Base-by-base conservation (phyloP, 2,888 invertebrate genomes). In the Drosophila neotestacea region DNA sequence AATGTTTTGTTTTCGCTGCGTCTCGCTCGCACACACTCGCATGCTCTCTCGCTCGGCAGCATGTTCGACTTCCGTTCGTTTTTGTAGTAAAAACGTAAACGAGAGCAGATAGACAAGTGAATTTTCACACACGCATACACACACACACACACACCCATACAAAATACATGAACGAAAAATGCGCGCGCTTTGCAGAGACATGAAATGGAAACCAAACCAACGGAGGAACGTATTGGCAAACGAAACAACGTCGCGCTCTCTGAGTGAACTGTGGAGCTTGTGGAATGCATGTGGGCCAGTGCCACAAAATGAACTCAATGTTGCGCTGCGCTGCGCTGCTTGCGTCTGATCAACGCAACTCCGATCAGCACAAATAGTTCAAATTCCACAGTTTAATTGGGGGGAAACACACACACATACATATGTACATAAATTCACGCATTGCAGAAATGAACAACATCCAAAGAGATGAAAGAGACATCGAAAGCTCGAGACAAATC, bases 1-100 rank as follows among this genome's bases (percentile, higher is more conserved):
- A 81, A 85, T 85, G 86, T 87, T 87, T 87, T 89, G 87, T 89
- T 87, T 89, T 89, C 85, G 76, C 72, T 85, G 72, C 70, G 61
- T 88, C 84, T 48, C 70, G 68, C 74, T 86, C 70, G 70, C 77
- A 72, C 85, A 32, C 47, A 34, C 30, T 22, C 32, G 10, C 34
- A 6, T 30, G 13, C 70, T 4, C 38, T 63, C 79, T 60, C 56
- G 77, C 65, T 70, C 70, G 58, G 5, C 81, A 72, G 71, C 59
- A 41, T 70, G 77, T 75, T 79, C 73, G 44, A 79, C 79, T 78
- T 75, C 75, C 75, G 78, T 73, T 63, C 77, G 77, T 77, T 71
- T 70, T 70, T 62, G 36, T 78, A 78, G 77, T 77, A 77, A 77
- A 77, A 78, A 71, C 71, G 75, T 75, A 78, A 78, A 72, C 71